Base-by-base conservation (phyloP, 1,140 invertebrate genomes). In the Polyergus mexicanus region DNA sequence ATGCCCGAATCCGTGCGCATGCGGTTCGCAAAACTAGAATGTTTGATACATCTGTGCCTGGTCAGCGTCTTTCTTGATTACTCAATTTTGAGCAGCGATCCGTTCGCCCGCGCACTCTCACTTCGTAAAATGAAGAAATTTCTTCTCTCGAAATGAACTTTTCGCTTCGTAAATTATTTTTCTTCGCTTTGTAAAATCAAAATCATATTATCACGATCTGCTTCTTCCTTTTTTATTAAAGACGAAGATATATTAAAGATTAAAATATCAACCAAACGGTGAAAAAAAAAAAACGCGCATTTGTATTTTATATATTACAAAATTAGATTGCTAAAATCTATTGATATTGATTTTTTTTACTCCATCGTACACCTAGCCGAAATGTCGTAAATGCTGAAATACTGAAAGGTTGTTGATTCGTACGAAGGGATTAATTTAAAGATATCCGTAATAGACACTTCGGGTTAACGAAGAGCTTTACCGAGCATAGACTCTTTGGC, bases 21-120 rank as follows among this genome's bases (percentile, higher is more conserved):
- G 41, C 47, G 22, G 32, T 51, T 19, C n/a, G 47, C n/a, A 38
- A 19, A 68, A 58, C 83, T 86, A 65, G 84, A 88, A 60, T 80
- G 68, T 77, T 51, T 32, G 56, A 60, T 75, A 88, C 87, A 89
- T 89, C 87, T 89, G 84, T 60, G 32, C 35, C 44, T 56, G 54
- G 47, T 75, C 76, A 72, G 65, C 76, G 85, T 77, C 58, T 89
- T 83, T 86, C 65, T 72, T 86, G 87, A 89, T 89, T 77, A 69
- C 88, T 89, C 87, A 89, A 89, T 89, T 84, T 78, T 75, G 47
- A 75, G 11, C 75, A 13, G 16, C 19, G 8, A n/a, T 2, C 6
- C 32, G 41, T 28, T 41, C 28, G 6, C 28, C 11, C 51, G 68
- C 56, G 25, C 47, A 19, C 80, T 60, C 10, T 28, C 32, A 19